These are phyloP conservation scores for Dicyrtomina minuta DNA, from an alignment of 2,888 invertebrate genomes.

Conservation along the genomic window DNA sequence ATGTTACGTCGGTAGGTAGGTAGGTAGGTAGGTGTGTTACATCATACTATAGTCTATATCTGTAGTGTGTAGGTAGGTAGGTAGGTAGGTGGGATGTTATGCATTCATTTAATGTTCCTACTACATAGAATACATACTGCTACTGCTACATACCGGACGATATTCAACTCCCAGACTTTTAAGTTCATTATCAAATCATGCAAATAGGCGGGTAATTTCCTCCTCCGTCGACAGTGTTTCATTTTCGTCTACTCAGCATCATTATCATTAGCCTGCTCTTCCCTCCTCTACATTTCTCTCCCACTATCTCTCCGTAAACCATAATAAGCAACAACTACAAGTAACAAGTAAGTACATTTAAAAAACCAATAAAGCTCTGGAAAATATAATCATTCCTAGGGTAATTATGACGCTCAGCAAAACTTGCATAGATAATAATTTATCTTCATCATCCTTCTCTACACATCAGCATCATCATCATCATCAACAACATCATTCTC, in stretches of 20 bases:
- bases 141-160: background rate
- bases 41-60: no score
- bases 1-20: no score
- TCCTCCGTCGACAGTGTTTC: constrained; percentile 37
- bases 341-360: constrained; percentile 6
- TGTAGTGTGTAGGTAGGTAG: background rate
- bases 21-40: no score
- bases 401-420: constrained; percentile 13
- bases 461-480: no score
- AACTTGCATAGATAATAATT: constrained; percentile 23
- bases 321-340: background rate
- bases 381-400: constrained; percentile 18
- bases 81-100: no score
- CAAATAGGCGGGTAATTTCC: constrained; percentile 36
- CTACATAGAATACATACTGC: background rate
- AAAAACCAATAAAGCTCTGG: constrained; percentile 25
- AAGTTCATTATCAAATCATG: constrained; percentile 37
- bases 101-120: background rate
- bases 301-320: background rate
- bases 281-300: constrained; percentile 8
- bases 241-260: constrained; percentile 32
- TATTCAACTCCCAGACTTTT: constrained; percentile 9
- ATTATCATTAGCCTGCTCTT: constrained; percentile 22
- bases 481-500: no score
- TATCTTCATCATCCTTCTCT: constrained; percentile 4